Percentiles rank a stretch among this genome's conserved stretches.
These are phyloP conservation scores for Rissa tridactyla DNA, from an alignment of 2,113 vertebrate species.

Conservation along the genomic window DNA sequence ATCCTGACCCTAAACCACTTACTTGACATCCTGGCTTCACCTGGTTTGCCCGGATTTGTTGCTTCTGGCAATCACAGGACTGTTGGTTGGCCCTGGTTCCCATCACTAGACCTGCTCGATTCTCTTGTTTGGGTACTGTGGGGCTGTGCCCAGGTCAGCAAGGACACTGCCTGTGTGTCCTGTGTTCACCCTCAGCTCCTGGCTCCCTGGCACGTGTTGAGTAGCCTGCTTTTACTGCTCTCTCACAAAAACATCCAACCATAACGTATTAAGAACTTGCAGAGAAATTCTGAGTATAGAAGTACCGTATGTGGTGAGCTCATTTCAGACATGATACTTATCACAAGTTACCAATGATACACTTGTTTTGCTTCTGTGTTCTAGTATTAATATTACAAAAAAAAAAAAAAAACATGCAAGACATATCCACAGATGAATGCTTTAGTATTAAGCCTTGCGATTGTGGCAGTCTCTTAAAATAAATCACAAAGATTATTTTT, in stretches of 20 bases:
- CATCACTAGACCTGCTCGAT: rapidly evolving
- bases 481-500: background rate
- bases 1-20: background rate
- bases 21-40: background rate
- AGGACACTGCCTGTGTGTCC: background rate
- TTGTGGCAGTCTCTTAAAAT: background rate
- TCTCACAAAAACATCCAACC: background rate
- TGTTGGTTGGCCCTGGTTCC: background rate
- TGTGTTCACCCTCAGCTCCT: background rate
- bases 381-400: background rate
- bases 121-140: background rate
- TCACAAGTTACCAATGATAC: background rate
- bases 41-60: background rate
- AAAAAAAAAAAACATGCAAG: background rate
- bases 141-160: background rate
- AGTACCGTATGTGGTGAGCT: background rate
- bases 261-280: background rate
- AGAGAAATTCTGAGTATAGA: background rate
- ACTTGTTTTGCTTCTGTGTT: background rate
- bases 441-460: background rate
- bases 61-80: background rate
- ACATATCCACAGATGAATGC: background rate
- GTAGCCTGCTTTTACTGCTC: background rate
- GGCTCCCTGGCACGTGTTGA: background rate
- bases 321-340: background rate